These are phyloP conservation scores for Drosophila monieri DNA, from an alignment of 2,888 invertebrate species.

Conservation along the genomic window DNA sequence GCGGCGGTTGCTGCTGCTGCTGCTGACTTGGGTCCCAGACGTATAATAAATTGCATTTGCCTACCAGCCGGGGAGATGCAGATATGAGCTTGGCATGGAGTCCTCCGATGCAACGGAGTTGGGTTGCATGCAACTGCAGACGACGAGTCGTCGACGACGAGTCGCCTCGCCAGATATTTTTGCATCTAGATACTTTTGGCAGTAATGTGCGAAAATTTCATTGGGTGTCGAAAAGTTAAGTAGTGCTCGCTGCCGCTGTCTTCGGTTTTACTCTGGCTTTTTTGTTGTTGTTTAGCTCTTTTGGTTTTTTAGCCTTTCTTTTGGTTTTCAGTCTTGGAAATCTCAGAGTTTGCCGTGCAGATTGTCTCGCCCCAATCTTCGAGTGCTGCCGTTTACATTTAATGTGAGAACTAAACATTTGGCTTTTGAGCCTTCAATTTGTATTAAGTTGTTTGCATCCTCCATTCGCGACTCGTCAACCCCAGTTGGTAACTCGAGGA, in stretches of 20 bases:
- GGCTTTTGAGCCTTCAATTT: constrained; percentile 79
- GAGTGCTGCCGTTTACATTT: constrained; percentile 64
- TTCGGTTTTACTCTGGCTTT: constrained; percentile 9
- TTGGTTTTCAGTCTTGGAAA: constrained; percentile 9
- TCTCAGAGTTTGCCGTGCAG: constrained; percentile 20
- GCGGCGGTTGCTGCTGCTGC: constrained; percentile 12
- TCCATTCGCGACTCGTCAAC: constrained; percentile 38
- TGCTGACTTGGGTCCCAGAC: constrained; percentile 65
- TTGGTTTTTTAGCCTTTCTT: neutral
- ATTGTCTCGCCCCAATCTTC: constrained; percentile 33
- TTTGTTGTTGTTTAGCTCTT: neutral
- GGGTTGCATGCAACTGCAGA: constrained; percentile 62
- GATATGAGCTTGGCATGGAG: constrained; percentile 48
- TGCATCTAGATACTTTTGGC: constrained; percentile 82
- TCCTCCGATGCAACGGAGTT: constrained; percentile 31
- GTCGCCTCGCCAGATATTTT: constrained; percentile 63
- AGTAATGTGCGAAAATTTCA: constrained; percentile 82
- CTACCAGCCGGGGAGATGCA: constrained; percentile 58
- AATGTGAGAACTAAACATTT: constrained; percentile 79
- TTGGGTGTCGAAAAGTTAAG: constrained; percentile 82
- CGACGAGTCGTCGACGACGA: constrained; percentile 24
- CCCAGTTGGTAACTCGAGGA: neutral
- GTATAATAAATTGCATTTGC: constrained; percentile 80
- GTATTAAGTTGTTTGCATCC: constrained; percentile 76
- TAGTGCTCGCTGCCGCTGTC: constrained; percentile 74